phyloP scores from a whole-genome alignment of 2,113 vertebrate genomes.

The Forbesichthys papilliferus region DNA sequence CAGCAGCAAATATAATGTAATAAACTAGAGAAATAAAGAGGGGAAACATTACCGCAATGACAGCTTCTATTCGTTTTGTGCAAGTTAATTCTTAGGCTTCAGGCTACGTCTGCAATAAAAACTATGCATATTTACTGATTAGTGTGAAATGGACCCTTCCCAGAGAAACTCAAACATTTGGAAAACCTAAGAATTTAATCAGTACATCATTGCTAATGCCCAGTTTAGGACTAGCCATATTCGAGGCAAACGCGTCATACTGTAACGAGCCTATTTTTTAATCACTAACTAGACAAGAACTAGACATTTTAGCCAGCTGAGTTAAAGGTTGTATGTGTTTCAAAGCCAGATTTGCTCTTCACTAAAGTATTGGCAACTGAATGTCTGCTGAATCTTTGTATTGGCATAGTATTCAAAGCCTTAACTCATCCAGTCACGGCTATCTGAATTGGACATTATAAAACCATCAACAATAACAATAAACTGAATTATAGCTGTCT shows the following conservation, averaged over 20 bases:
- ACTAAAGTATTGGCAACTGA: constrained; percentile 35
- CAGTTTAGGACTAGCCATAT: neutral
- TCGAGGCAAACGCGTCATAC: constrained; percentile 25
- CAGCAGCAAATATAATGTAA: constrained; percentile 31
- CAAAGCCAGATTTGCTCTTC: constrained; percentile 42
- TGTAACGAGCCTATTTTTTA: neutral
- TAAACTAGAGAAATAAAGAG: constrained; percentile 27
- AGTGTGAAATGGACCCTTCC: constrained; percentile 21
- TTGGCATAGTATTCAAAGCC: constrained; percentile 22
- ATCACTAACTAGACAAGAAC: constrained; percentile 41
- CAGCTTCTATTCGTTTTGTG: constrained; percentile 12
- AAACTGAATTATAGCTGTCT: neutral
- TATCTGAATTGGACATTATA: neutral
- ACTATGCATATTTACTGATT: constrained; percentile 18
- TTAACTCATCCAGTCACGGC: constrained; percentile 21
- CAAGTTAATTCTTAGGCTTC: constrained; percentile 32
- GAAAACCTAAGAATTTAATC: constrained; percentile 35
- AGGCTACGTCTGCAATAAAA: constrained; percentile 41
- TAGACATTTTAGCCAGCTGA: constrained; percentile 24
- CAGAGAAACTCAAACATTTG: constrained; percentile 24
- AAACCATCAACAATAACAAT: neutral
- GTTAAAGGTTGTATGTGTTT: constrained; percentile 41
- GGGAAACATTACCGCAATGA: constrained; percentile 5
- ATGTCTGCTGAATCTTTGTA: constrained; percentile 32
- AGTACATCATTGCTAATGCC: constrained; percentile 39